Evolutionary conservation across 2,113 vertebrate species (phyloP).

Genomic region (Cyprinodon variegatus): DNA sequence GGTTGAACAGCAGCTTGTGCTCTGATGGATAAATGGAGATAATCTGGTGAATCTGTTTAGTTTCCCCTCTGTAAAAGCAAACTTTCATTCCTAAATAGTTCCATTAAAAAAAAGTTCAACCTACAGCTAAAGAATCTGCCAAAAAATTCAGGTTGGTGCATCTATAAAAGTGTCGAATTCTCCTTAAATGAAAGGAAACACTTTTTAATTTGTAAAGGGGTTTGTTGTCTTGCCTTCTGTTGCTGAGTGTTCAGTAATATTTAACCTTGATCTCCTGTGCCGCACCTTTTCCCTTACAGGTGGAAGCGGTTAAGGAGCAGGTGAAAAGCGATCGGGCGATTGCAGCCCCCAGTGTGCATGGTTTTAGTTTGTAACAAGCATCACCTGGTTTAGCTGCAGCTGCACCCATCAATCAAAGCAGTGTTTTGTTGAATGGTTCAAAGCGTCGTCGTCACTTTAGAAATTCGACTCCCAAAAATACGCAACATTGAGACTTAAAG

Average conservation of each 20-base stretch:
- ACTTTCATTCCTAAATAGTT: too few relatives aligned
- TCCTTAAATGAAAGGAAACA: neutral
- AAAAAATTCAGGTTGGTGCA: neutral
- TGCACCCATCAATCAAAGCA: conserved; percentile 66
- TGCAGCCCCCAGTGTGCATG: conserved; percentile 93
- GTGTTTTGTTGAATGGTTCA: neutral
- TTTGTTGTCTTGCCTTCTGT: too few relatives aligned
- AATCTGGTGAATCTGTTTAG: too few relatives aligned
- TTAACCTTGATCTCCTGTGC: conserved; percentile 85
- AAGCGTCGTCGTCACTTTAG: neutral
- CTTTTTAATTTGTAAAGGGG: too few relatives aligned
- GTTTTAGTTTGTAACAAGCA: conserved; percentile 60
- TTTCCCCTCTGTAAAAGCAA: too few relatives aligned
- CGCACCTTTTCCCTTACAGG: conserved; percentile 95
- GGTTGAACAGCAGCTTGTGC: too few relatives aligned
- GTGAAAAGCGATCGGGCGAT: conserved; percentile 90
- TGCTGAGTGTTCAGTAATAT: conserved; percentile 35
- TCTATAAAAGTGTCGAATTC: neutral
- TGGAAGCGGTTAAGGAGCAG: conserved; percentile 96
- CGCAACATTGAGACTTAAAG: too few relatives aligned
- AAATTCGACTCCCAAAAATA: too few relatives aligned
- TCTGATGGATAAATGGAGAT: too few relatives aligned
- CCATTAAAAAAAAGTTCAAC: too few relatives aligned
- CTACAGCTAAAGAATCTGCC: too few relatives aligned
- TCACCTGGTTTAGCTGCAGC: conserved; percentile 80